Conservation (phyloP, 1,140 invertebrate genomes). For the Chironomus striatipennis region DNA sequence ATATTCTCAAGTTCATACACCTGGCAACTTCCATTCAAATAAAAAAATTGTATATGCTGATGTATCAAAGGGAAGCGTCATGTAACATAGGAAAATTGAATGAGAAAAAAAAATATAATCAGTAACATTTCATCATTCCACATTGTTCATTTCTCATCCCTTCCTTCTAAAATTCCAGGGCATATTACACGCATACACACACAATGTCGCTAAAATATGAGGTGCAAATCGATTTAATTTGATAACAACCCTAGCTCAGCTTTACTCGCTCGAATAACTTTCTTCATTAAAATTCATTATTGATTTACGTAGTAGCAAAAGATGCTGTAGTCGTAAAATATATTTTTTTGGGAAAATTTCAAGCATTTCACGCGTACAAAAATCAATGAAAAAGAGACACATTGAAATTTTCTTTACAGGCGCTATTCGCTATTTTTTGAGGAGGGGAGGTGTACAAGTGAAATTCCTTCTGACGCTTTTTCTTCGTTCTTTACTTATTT, state of each 20-base stretch:
- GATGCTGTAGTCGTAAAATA: too few relatives aligned
- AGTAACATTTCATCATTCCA: too few relatives aligned
- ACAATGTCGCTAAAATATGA: slow-evolving; percentile 12
- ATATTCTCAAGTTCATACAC: too few relatives aligned
- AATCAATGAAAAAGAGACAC: slow-evolving; percentile 17
- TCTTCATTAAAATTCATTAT: slow-evolving; percentile 23
- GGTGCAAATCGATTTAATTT: slow-evolving; percentile 21
- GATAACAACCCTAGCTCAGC: not conserved
- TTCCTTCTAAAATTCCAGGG: too few relatives aligned
- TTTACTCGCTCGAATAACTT: not conserved
- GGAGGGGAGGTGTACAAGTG: not conserved
- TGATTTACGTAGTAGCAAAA: not conserved
- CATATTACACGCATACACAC: not conserved
- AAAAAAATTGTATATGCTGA: too few relatives aligned
- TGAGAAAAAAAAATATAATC: too few relatives aligned
- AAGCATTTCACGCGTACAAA: not conserved
- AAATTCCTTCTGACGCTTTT: not conserved
- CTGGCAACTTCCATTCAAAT: too few relatives aligned
- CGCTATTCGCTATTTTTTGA: not conserved
- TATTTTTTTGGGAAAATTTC: not conserved
- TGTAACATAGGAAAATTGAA: too few relatives aligned
- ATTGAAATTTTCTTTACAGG: not conserved
- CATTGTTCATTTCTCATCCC: too few relatives aligned
- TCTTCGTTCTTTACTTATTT: not conserved
- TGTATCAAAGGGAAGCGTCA: too few relatives aligned